These are phyloP conservation scores for Odontocolon sp. DNA, from an alignment of 2,888 invertebrate genomes.

Conservation along the genomic window DNA sequence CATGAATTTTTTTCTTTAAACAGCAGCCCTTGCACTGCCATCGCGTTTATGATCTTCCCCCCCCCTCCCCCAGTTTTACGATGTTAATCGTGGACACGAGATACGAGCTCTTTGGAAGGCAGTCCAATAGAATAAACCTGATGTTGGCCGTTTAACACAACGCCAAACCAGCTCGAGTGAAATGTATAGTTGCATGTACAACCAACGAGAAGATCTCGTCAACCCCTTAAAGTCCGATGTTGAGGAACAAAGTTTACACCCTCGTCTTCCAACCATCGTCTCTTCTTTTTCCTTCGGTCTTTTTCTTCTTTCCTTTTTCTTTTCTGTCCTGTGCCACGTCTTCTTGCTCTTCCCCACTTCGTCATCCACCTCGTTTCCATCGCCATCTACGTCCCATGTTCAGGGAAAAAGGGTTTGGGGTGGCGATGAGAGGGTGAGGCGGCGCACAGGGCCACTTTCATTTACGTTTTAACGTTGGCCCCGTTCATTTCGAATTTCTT, in stretches of 20 bases:
- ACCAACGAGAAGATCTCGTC: constrained; percentile 12
- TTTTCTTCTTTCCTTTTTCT: constrained; percentile 2
- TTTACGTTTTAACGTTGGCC: constrained; percentile 58
- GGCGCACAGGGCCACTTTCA: constrained; percentile 42
- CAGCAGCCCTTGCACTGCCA: neutral
- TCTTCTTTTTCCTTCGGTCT: neutral
- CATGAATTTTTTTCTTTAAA: neutral
- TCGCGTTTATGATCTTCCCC: constrained; percentile 22
- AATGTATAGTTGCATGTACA: neutral
- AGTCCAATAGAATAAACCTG: constrained; percentile 19
- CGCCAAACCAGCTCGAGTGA: neutral
- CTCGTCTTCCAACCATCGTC: constrained; percentile 37
- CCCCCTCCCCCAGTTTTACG: constrained; percentile 33
- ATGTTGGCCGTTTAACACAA: neutral
- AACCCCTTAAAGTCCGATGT: constrained; percentile 18
- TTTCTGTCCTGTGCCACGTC: neutral
- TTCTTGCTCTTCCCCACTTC: constrained; percentile 34
- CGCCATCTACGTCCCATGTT: constrained; percentile 16
- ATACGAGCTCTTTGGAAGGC: constrained; percentile 1
- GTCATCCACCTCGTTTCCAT: constrained; percentile 50
- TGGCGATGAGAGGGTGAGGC: constrained; percentile 4
- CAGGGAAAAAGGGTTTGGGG: constrained; percentile 44
- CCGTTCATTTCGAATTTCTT: constrained; percentile 63
- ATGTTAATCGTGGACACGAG: constrained; percentile 36
- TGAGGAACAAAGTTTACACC: constrained; percentile 38